Evolutionary conservation across 2,113 vertebrate species (phyloP), one percentile per base, ranked within the genome.

Genomic region (Desmodus rotundus): DNA sequence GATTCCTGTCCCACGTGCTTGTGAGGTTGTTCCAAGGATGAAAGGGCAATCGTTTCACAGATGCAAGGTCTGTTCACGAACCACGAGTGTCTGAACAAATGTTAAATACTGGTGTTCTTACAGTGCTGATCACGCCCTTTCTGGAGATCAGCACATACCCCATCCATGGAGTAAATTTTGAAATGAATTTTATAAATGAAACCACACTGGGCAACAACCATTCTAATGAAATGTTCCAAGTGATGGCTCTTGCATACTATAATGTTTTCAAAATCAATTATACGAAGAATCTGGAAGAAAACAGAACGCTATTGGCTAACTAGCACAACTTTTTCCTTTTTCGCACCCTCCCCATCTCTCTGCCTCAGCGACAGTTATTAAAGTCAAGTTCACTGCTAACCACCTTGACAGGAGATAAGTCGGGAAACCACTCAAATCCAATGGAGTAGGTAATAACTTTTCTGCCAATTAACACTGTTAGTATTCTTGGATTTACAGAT

Each of bases 331-430:
- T 61, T 65, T 41, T 86, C 76, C 38, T 31, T n/a, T 43, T 47
- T 74, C 67, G 41, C 12, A 56, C 14, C 4, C 4, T 91, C 11
- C 13, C 70, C 26, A 33, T 16, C 16, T 47, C 36, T 26, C 45
- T 2, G 1, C 38, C 36, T 91, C 73, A 38, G 86, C 78, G 54
- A 22, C 5, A 47, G 68, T 70, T 91, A 96, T 45, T 91, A 95
- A 95, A 92, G 68, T 89, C 88, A 94, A 90, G 77, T 86, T 88
- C 38, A 56, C 38, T 28, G 61, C 67, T 92, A 93, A 74, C 43
- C 72, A 87, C 13, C 16, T 19, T 38, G 58, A 92, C 58, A 78
- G 78, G 36, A 43, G 61, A 76, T 56, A 96, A 91, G 96, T 63
- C 41, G 65, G 90, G 33, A 20, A 91, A 33, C 20, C 58, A 52